These are phyloP conservation scores for Acanthurus leucopareius DNA, from an alignment of 2,797 vertebrate species.

Conservation along the genomic window DNA sequence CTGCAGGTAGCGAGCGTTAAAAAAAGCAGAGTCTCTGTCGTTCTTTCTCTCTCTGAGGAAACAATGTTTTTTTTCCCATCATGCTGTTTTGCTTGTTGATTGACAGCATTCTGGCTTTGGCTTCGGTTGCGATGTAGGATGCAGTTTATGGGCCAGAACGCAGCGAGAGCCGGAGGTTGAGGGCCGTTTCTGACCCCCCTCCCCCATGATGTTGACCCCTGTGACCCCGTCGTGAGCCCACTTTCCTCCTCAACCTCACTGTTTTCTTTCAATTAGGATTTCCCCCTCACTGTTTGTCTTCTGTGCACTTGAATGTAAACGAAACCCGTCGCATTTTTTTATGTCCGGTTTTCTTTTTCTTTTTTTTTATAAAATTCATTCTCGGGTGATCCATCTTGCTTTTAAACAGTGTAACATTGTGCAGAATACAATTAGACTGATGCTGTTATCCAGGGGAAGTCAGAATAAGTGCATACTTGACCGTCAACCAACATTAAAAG, in stretches of 20 bases:
- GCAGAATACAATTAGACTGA: not conserved
- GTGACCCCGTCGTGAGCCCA: slow-evolving; percentile 76
- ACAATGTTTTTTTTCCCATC: slow-evolving; percentile 88
- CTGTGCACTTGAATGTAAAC: not conserved
- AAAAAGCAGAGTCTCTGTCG: slow-evolving; percentile 76
- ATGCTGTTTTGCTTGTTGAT: slow-evolving; percentile 84
- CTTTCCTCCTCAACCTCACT: slow-evolving; percentile 35
- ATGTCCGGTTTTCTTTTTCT: not conserved
- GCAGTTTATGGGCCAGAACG: slow-evolving; percentile 93
- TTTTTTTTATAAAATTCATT: not conserved
- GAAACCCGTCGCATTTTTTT: not conserved
- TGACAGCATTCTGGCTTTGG: slow-evolving; percentile 90
- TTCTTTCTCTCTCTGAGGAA: slow-evolving; percentile 82
- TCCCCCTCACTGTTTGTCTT: slow-evolving; percentile 33
- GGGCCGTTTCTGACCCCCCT: slow-evolving; percentile 79
- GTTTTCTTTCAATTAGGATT: slow-evolving; percentile 60
- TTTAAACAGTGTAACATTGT: not conserved
- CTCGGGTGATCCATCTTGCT: not conserved
- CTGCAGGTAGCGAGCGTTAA: slow-evolving; percentile 90
- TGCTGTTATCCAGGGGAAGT: not conserved
- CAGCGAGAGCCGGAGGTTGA: slow-evolving; percentile 79
- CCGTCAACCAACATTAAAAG: not conserved
- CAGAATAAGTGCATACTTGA: not conserved
- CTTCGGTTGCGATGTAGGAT: slow-evolving; percentile 88
- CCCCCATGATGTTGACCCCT: slow-evolving; percentile 83